These are phyloP conservation scores for Drosophila macrospina DNA, from an alignment of 2,888 invertebrate genomes.

Conservation along the genomic window DNA sequence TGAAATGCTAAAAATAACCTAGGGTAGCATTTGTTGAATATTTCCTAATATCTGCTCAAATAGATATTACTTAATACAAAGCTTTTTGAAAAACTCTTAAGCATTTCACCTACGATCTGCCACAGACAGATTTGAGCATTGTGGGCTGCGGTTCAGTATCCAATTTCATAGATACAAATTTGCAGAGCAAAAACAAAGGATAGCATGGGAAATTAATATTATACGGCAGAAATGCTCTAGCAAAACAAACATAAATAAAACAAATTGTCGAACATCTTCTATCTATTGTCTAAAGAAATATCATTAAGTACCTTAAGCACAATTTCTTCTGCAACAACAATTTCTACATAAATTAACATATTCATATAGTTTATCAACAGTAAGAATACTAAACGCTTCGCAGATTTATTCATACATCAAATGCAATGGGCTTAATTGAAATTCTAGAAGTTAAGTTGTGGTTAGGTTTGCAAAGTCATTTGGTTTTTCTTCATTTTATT, in stretches of 20 bases:
- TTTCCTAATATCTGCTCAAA: constrained; percentile 47
- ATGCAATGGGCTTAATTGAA: constrained; percentile 52
- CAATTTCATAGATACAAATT: constrained; percentile 44
- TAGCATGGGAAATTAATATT: background rate
- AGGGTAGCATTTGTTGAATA: constrained; percentile 72
- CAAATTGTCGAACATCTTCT: background rate
- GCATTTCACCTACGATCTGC: constrained; percentile 37
- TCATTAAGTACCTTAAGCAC: background rate
- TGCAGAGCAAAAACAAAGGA: background rate
- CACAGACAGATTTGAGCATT: constrained; percentile 39
- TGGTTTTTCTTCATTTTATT: constrained; percentile 28
- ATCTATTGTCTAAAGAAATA: background rate
- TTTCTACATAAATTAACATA: background rate
- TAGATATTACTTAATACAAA: constrained; percentile 75
- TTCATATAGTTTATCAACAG: background rate
- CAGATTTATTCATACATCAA: constrained; percentile 31
- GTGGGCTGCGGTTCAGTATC: constrained; percentile 53
- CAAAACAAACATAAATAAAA: no score
- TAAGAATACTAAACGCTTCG: background rate
- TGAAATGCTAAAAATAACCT: constrained; percentile 59
- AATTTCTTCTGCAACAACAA: constrained; percentile 8
- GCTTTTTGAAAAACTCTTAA: constrained; percentile 50
- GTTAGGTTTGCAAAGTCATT: constrained; percentile 65
- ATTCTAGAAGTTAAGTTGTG: constrained; percentile 66
- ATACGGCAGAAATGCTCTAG: no score